Evolutionary conservation across 2,888 invertebrate species (phyloP).

Genomic region (Tinea semifulvella): DNA sequence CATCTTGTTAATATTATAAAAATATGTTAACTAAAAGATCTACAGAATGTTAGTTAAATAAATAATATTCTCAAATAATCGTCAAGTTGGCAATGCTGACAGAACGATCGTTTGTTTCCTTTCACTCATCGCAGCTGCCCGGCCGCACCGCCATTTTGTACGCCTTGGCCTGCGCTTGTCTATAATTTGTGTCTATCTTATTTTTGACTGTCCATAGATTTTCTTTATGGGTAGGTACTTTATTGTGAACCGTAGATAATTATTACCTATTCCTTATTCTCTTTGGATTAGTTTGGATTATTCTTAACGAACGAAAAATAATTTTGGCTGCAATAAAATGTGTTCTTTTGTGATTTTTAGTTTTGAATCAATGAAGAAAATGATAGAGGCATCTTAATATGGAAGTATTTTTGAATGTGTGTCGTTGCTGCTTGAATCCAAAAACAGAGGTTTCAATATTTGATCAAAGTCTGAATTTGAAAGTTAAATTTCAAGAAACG

Average conservation of each 20-base stretch:
- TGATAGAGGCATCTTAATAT: constrained; percentile 41
- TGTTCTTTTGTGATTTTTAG: constrained; percentile 37
- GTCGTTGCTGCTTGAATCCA: constrained; percentile 55
- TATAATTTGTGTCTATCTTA: constrained; percentile 42
- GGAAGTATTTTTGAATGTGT: constrained; percentile 56
- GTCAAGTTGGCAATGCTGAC: neutral
- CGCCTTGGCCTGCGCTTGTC: constrained; percentile 50
- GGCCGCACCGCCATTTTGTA: neutral
- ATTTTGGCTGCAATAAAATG: constrained; percentile 34
- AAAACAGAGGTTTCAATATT: constrained; percentile 49
- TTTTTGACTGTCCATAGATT: constrained; percentile 34
- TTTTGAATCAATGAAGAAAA: constrained; percentile 34
- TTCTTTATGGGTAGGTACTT: constrained; percentile 51
- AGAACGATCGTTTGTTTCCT: neutral
- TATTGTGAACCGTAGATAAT: constrained; percentile 68
- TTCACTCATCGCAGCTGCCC: neutral
- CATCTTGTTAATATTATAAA: no score
- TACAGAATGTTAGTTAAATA: neutral
- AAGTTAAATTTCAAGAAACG: constrained; percentile 46
- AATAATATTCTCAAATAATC: neutral
- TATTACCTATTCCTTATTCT: no score
- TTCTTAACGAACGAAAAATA: constrained; percentile 31
- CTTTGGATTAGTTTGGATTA: constrained; percentile 50
- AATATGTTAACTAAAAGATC: neutral
- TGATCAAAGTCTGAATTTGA: constrained; percentile 38